Conservation (phyloP, 2,113 vertebrate species). For the Tragulus kanchil region DNA sequence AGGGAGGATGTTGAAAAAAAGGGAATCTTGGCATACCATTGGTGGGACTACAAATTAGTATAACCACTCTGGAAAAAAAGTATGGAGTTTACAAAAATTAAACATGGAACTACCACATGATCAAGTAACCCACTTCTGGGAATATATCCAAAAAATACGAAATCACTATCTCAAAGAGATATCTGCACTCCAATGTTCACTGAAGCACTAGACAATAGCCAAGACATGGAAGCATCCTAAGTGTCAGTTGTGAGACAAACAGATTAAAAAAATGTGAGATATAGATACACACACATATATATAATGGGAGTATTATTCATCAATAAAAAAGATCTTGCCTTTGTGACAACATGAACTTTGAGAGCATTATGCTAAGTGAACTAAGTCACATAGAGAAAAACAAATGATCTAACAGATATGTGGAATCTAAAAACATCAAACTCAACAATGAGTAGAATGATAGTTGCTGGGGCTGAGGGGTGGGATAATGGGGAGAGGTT, state of each 20-base stretch:
- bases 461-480: not conserved
- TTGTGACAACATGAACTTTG: not conserved
- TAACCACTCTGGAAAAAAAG: not conserved
- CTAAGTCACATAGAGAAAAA: not conserved
- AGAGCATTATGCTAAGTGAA: not conserved
- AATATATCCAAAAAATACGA: not conserved
- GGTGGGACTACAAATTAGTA: not conserved
- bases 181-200: not conserved
- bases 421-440: not conserved
- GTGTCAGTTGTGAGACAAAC: not conserved
- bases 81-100: not conserved
- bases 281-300: not conserved
- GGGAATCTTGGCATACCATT: not conserved
- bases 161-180: not conserved
- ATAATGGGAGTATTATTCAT: not conserved
- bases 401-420: not conserved
- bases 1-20: not conserved
- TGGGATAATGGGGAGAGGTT: not conserved
- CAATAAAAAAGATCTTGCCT: not conserved
- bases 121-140: not conserved
- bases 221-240: not conserved
- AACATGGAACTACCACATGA: not conserved
- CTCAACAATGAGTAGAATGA: not conserved
- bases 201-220: not conserved
- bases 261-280: not conserved